phyloP scores from a whole-genome alignment of 2,888 invertebrate species.

The Branchipolynoe longqiensis region DNA sequence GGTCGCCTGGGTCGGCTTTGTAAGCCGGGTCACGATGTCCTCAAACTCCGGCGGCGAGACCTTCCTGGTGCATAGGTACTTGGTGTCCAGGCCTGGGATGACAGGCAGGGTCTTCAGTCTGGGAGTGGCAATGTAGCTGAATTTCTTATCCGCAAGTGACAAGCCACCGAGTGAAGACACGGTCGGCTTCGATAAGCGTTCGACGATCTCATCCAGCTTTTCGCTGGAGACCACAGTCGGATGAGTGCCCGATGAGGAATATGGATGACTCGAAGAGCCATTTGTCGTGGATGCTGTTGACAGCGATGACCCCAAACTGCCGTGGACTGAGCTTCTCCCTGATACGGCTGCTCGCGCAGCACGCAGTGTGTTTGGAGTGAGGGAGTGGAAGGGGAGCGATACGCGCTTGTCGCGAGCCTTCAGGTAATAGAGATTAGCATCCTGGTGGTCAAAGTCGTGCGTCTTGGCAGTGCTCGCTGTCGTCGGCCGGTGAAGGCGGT shows the following conservation, averaged over 20 bases:
- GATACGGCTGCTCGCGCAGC: slow-evolving; percentile 1
- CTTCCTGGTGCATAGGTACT: slow-evolving; percentile 71
- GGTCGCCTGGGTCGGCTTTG: slow-evolving; percentile 72
- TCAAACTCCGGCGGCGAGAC: slow-evolving; percentile 70
- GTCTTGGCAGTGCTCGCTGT: slow-evolving; percentile 65
- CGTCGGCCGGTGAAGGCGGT: slow-evolving; percentile 73
- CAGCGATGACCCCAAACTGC: neutral
- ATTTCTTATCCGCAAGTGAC: slow-evolving; percentile 71
- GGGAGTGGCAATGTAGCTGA: slow-evolving; percentile 70
- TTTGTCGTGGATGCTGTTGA: neutral
- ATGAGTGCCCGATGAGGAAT: neutral
- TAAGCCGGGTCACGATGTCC: slow-evolving; percentile 72
- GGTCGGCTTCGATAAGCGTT: slow-evolving; percentile 72
- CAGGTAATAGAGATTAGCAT: slow-evolving; percentile 60
- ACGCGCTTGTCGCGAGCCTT: slow-evolving; percentile 38
- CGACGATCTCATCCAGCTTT: slow-evolving; percentile 71
- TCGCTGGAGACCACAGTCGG: neutral
- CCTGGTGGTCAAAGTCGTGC: slow-evolving; percentile 65
- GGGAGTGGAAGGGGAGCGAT: neutral
- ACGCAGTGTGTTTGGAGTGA: neutral
- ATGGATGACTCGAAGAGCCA: neutral
- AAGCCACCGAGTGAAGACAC: slow-evolving; percentile 73
- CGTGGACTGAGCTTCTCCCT: neutral
- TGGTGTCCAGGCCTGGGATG: slow-evolving; percentile 72
- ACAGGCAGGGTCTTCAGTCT: slow-evolving; percentile 73